Evolutionary conservation across 2,888 invertebrate species (phyloP), one percentile per base, ranked within the genome.

Genomic region (Pandemis corylana): DNA sequence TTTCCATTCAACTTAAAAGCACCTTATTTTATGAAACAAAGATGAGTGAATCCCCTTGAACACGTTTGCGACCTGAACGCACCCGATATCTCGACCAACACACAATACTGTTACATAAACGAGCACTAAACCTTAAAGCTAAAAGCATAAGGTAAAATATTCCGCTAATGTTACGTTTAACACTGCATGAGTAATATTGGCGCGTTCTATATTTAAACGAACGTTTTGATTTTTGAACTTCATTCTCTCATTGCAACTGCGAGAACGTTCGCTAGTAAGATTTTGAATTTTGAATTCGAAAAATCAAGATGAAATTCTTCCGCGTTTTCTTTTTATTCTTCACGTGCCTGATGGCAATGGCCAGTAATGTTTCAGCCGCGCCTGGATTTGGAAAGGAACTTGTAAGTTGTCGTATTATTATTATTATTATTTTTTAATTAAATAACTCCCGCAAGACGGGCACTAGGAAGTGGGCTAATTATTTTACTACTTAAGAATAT

Each of bases 281-380:
- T 13, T 69, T 73, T 64, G 59, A 69, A 59, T 46, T 68, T 20
- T 20, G 41, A 65, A 69, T 36, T 44, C 61, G 5, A 9, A 61
- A 64, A 62, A 53, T 62, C 36, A 56, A 75, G 53, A 75, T 75
- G 71, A 75, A 75, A 66, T 75, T 75, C 71, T 63, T 46, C 66
- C 66, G 46, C 13, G 67, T 75, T 67, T 49, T 75, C 53, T 71
- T 75, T 75, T 71, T 75, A 62, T 75, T 75, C 49, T 75, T 75
- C 70, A 63, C 75, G 9, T 75, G 71, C 56, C 15, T 75, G 7
- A 71, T 75, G 62, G 75, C 75, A 7, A 53, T 75, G 75, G 67
- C 66, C 61, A 71, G 66, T 63, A 62, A 75, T 20, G 46, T 67
- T 36, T 75, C 75, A 7, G 75, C 70, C 1, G 66, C 70, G 0